phyloP scores from a whole-genome alignment of 2,888 invertebrate species.

The Anarsia innoxiella region DNA sequence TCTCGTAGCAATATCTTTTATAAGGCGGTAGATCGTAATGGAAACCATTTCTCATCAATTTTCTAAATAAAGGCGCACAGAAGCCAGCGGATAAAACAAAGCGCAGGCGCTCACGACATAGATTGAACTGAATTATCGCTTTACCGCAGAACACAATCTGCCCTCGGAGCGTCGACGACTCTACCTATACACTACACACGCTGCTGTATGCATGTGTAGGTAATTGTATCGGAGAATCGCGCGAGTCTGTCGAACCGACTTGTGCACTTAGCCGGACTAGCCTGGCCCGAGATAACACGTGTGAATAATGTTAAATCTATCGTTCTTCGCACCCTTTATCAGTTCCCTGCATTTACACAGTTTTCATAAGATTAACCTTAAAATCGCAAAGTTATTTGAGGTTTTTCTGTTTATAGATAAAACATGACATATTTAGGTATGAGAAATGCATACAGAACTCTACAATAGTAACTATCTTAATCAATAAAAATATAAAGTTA shows the following conservation, averaged over 20 bases:
- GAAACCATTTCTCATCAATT: conserved; percentile 76
- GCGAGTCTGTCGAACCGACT: conserved; percentile 29
- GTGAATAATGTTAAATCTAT: conserved; percentile 65
- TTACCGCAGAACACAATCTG: conserved; percentile 75
- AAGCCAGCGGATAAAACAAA: conserved; percentile 73
- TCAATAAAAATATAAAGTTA: too few relatives aligned
- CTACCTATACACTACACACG: background rate
- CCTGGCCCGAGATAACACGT: conserved; percentile 50
- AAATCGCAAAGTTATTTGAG: background rate
- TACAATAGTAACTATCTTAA: too few relatives aligned
- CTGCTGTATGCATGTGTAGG: conserved; percentile 1
- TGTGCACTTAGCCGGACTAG: conserved; percentile 50
- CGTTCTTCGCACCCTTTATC: conserved; percentile 60
- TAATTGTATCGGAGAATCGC: conserved; percentile 19
- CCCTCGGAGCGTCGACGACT: conserved; percentile 18
- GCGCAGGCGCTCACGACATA: conserved; percentile 72
- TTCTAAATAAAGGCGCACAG: conserved; percentile 75
- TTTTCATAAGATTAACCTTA: conserved; percentile 52
- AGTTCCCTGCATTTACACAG: conserved; percentile 56
- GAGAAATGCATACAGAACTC: too few relatives aligned
- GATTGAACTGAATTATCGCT: conserved; percentile 75
- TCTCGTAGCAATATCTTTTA: conserved; percentile 57
- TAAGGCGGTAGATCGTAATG: conserved; percentile 69
- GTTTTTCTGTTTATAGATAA: too few relatives aligned
- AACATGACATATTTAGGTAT: too few relatives aligned